These are phyloP conservation scores for Colletes latitarsis DNA, from an alignment of 1,140 invertebrate genomes.

Conservation along the genomic window DNA sequence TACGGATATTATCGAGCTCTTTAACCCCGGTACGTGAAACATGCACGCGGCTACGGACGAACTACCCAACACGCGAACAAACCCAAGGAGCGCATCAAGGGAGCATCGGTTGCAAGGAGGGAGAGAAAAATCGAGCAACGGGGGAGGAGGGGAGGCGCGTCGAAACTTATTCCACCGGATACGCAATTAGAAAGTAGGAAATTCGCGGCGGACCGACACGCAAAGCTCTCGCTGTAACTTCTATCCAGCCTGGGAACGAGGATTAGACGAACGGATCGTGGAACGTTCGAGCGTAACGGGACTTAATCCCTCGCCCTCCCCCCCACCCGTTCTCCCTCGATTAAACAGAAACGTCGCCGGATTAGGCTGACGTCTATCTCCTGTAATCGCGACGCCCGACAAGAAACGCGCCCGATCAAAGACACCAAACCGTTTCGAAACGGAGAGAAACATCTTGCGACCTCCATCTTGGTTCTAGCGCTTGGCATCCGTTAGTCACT, in stretches of 20 bases:
- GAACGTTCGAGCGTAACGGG: slow-evolving; percentile 20
- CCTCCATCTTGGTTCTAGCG: no score
- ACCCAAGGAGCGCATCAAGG: background rate
- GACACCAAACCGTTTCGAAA: background rate
- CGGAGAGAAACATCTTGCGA: no score
- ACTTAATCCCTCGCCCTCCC: slow-evolving; percentile 1
- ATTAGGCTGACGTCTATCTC: slow-evolving; percentile 6
- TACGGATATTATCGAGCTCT: slow-evolving; percentile 20
- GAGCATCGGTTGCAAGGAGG: no score
- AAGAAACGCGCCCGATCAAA: no score
- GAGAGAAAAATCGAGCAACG: background rate
- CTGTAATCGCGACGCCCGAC: no score
- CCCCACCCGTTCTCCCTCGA: background rate
- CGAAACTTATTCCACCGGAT: slow-evolving; percentile 15
- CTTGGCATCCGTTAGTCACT: no score
- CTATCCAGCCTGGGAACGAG: background rate
- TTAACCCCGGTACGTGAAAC: slow-evolving; percentile 25
- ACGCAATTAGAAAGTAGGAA: slow-evolving; percentile 52
- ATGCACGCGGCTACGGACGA: slow-evolving; percentile 43
- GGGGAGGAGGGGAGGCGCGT: background rate
- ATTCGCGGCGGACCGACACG: slow-evolving; percentile 30
- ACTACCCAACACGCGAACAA: background rate
- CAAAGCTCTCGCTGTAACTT: slow-evolving; percentile 37
- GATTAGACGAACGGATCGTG: slow-evolving; percentile 40
- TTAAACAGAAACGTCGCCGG: slow-evolving; percentile 19